phyloP scores from a whole-genome alignment of 2,797 vertebrate species.

The Aulostomus chinensis region DNA sequence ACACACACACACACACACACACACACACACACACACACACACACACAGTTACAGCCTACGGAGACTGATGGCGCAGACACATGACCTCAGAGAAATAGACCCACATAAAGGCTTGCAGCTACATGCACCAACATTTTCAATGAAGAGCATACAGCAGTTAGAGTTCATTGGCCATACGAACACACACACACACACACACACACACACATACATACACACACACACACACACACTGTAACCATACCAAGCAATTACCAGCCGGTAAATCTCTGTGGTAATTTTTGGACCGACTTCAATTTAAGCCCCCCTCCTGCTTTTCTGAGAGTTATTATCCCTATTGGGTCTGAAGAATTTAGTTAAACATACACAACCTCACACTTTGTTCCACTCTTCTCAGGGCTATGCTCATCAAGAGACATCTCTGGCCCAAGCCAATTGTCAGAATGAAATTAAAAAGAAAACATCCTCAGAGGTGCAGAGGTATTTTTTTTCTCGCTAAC shows the following conservation, averaged over 20 bases:
- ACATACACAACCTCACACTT: conserved; percentile 34
- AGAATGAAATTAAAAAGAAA: conserved; percentile 34
- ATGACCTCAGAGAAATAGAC: conserved; percentile 34
- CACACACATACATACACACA: conserved; percentile 1
- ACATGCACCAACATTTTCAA: neutral
- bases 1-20: conserved; percentile 15
- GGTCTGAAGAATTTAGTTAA: conserved; percentile 45
- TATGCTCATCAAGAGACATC: conserved; percentile 29
- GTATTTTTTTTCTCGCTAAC: neutral
- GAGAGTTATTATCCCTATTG: conserved; percentile 9
- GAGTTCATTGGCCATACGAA: neutral
- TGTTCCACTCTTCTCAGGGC: conserved; percentile 3
- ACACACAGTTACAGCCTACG: conserved; percentile 31
- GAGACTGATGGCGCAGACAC: conserved; percentile 31
- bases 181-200: neutral
- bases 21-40: conserved; percentile 7
- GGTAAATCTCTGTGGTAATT: conserved; percentile 39
- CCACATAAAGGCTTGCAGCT: neutral
- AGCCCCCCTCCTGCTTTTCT: conserved; percentile 24
- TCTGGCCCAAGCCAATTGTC: neutral
- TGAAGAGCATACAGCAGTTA: neutral
- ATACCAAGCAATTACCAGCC: conserved; percentile 47
- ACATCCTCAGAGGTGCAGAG: neutral
- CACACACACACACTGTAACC: neutral
- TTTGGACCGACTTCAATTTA: conserved; percentile 7